Evolutionary conservation across 2,888 invertebrate genomes (phyloP).

Genomic region (Glaucopsyche alexis): DNA sequence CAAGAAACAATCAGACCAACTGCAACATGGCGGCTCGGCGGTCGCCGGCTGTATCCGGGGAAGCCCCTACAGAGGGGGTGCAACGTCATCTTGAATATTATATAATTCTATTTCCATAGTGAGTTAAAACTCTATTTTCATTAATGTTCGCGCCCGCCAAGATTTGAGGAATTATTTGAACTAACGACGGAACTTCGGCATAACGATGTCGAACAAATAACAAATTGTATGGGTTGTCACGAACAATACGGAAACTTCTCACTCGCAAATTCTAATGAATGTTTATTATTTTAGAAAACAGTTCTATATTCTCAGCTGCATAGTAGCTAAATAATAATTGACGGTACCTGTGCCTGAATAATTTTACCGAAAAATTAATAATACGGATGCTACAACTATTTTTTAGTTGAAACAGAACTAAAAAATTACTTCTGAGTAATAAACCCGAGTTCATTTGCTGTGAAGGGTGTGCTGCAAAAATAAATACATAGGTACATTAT

Average conservation of each 20-base stretch:
- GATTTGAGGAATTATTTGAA: background rate
- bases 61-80: background rate
- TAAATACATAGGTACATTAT: no score
- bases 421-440: no score
- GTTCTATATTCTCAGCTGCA: background rate
- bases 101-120: slow-evolving; percentile 2
- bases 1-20: background rate
- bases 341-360: no score
- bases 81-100: background rate
- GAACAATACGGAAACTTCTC: background rate
- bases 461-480: no score
- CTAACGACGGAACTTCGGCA: background rate
- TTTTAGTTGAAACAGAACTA: no score
- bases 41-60: background rate
- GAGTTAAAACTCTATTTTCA: background rate
- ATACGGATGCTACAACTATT: no score
- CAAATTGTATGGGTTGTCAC: background rate
- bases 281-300: background rate
- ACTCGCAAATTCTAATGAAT: background rate
- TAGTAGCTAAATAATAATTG: no score
- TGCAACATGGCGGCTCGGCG: background rate
- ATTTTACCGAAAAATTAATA: background rate
- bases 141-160: slow-evolving; percentile 7
- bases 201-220: background rate
- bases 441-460: no score